Conservation (phyloP, 2,113 vertebrate species). For the Panthera leo region DNA sequence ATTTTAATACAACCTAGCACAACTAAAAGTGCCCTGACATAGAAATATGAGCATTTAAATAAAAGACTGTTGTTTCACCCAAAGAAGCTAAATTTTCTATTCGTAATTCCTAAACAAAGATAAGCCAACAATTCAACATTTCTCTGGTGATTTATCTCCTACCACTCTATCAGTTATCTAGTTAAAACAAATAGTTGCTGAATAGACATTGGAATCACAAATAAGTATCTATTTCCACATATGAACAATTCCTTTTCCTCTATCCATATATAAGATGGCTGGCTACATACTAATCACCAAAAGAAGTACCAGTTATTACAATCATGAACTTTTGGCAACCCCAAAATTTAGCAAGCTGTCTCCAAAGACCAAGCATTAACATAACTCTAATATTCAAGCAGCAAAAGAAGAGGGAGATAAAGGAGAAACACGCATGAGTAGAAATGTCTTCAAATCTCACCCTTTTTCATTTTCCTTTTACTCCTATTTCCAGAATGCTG, state of each 20-base stretch:
- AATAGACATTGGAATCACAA: background rate
- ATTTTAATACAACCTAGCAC: constrained; percentile 30
- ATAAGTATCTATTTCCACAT: background rate
- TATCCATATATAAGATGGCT: background rate
- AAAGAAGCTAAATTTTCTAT: background rate
- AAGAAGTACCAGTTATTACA: background rate
- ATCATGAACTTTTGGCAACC: background rate
- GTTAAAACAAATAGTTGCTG: background rate
- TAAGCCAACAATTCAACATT: constrained; percentile 41
- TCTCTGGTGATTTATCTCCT: constrained; percentile 27
- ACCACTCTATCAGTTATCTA: background rate
- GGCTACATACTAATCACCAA: background rate
- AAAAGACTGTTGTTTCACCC: background rate
- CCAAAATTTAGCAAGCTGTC: background rate
- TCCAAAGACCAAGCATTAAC: background rate
- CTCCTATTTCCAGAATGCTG: constrained; percentile 3
- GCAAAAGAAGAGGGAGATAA: background rate
- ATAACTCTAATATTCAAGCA: constrained; percentile 10
- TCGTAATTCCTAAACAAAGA: constrained; percentile 24
- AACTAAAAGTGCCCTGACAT: background rate
- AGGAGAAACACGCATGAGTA: background rate
- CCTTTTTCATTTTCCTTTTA: constrained; percentile 29
- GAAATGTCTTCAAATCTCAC: background rate
- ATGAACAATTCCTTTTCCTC: background rate
- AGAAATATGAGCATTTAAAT: constrained; percentile 14